Evolutionary conservation across 1,140 invertebrate species (phyloP).

Genomic region (Agrilus planipennis): DNA sequence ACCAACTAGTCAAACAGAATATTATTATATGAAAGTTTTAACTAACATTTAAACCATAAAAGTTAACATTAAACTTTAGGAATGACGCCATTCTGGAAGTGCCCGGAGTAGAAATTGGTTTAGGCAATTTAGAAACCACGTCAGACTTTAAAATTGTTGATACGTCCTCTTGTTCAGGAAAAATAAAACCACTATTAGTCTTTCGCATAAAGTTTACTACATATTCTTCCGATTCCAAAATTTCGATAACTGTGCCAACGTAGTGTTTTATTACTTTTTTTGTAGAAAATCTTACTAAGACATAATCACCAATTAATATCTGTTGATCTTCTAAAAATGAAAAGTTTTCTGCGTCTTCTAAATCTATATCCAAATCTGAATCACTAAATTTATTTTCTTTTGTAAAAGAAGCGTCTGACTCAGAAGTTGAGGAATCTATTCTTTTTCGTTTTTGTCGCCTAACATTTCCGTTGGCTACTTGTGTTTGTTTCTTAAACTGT

Average conservation of each 20-base stretch:
- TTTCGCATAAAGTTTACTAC: constrained; percentile 1
- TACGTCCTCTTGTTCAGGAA: not conserved
- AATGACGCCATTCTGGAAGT: not conserved
- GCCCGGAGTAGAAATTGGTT: not conserved
- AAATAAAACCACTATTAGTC: constrained; percentile 2
- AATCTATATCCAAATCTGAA: not conserved
- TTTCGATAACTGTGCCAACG: not conserved
- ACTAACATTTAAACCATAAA: too few species aligned
- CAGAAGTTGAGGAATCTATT: too few species aligned
- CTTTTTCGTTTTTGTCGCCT: too few species aligned
- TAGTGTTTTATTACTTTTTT: not conserved
- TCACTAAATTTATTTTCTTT: too few species aligned
- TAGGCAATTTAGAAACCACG: constrained; percentile 1
- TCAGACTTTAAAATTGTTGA: not conserved
- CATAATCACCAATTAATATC: not conserved
- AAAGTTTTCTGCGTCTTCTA: not conserved
- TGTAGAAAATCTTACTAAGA: not conserved
- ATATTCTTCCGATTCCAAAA: not conserved
- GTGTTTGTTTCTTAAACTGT: too few species aligned
- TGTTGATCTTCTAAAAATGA: not conserved
- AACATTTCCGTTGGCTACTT: too few species aligned
- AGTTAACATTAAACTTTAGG: constrained; percentile 4
- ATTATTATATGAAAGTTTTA: too few species aligned
- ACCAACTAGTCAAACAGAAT: too few species aligned
- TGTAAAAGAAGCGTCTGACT: too few species aligned